A percentile compares a stretch with the other conserved stretches of the same genome.
These are phyloP conservation scores for Pristionchus mayeri DNA, from an alignment of 2,888 invertebrate species.

Conservation along the genomic window DNA sequence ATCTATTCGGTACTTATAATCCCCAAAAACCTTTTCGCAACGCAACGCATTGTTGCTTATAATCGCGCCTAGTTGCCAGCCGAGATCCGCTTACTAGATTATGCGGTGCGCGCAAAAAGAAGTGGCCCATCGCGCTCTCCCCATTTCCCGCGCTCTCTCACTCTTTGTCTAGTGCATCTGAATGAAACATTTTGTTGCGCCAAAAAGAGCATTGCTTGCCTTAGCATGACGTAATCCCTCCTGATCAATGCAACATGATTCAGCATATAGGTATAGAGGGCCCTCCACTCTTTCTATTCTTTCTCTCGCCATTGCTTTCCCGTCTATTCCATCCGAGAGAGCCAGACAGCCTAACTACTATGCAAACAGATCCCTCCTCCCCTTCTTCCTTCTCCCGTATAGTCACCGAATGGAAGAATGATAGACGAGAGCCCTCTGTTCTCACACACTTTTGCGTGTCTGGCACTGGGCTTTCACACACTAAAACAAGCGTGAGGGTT, in stretches of 20 bases:
- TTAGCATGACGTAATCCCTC: no score
- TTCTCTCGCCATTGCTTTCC: neutral
- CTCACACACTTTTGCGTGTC: neutral
- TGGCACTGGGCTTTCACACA: neutral
- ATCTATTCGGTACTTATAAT: neutral
- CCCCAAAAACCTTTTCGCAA: constrained; percentile 8
- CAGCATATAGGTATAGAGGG: constrained; percentile 30
- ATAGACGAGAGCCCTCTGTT: neutral
- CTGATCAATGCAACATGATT: neutral
- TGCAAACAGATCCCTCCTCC: neutral
- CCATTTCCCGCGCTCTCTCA: no score
- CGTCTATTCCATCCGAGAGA: neutral
- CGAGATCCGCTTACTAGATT: neutral
- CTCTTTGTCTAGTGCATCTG: no score
- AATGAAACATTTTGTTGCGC: no score
- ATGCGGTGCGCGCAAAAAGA: constrained; percentile 3
- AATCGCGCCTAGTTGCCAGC: neutral
- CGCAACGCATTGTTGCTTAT: neutral
- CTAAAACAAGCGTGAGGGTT: neutral
- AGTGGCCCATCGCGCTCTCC: no score
- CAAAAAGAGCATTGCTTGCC: no score
- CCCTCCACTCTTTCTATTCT: constrained; percentile 23
- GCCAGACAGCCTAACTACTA: constrained; percentile 11
- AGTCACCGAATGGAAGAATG: neutral
- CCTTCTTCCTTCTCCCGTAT: neutral